Evolutionary conservation across 1,140 invertebrate species (phyloP), one percentile per base, ranked within the genome.

Genomic region (Drosophila jambulina): DNA sequence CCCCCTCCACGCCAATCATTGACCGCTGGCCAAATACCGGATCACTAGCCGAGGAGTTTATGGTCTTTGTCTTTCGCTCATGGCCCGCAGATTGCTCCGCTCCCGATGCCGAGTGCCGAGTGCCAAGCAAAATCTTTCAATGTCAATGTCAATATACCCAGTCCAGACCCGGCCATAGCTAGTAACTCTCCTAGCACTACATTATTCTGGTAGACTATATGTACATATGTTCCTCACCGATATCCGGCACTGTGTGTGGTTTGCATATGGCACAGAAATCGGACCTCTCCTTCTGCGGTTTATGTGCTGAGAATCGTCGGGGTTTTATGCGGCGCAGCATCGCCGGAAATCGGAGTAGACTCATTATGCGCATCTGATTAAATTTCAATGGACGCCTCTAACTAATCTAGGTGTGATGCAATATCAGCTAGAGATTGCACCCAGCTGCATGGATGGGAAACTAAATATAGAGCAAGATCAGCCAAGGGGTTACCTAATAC

Each of bases 91-190:
- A n/a, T 57, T 75, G 46, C 67, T 53, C 43, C 42, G 56, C 80
- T 72, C 21, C 29, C 45, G 34, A 34, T 40, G 53, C 51, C 62
- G 54, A 45, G 27, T 32, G 38, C 25, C 49, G 40, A 64, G 53
- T 60, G 62, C 62, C 61, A 61, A 75, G 79, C 78, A 49, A 80
- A 80, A 78, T 83, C 85, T 90, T 90, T 85, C 85, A 90, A 90
- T 90, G 85, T 90, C 85, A 90, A 90, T 90, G 85, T 85, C 86
- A 90, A 90, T 87, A 59, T 21, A 43, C 57, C 45, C 78, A 60
- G 46, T 81, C 63, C 49, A 62, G 58, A 32, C 62, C 54, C 43
- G 59, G 60, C 49, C 42, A 75, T 23, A 32, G 59, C 42, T 42
- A 38, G 57, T 45, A n/a, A 23, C 57, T 49, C 43, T 58, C 65